A percentile compares a stretch with the other conserved stretches of the same genome.
phyloP scores from a whole-genome alignment of 2,113 vertebrate genomes.

The Calcarius ornatus region DNA sequence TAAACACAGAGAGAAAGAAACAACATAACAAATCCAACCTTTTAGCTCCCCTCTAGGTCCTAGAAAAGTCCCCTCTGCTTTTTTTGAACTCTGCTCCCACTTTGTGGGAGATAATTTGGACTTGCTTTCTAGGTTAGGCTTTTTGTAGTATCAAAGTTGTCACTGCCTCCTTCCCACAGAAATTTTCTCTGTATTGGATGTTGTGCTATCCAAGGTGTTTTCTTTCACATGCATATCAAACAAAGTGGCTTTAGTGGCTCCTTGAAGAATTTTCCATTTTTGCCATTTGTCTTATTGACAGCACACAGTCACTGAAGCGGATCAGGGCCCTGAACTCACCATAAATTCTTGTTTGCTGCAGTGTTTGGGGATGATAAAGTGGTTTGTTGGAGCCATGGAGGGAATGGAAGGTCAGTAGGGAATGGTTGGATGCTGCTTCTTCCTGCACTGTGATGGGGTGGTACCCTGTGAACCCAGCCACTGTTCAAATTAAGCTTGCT shows the following conservation, averaged over 20 bases:
- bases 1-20: background rate
- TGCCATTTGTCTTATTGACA: background rate
- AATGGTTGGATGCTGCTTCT: background rate
- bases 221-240: background rate
- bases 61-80: background rate
- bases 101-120: background rate
- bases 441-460: fast-evolving
- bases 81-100: background rate
- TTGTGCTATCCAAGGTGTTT: background rate
- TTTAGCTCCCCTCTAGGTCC: background rate
- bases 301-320: background rate
- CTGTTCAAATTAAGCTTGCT: background rate
- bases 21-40: background rate
- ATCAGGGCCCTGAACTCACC: background rate
- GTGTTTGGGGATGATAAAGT: background rate
- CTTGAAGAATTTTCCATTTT: background rate
- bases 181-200: fast-evolving
- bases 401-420: background rate
- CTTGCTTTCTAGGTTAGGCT: background rate
- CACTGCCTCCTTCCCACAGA: fast-evolving
- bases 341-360: background rate
- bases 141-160: background rate
- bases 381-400: background rate
- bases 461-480: background rate
- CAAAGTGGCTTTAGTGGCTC: background rate